Base-by-base conservation (phyloP, 2,888 invertebrate species). In the Dynastes tityus region DNA sequence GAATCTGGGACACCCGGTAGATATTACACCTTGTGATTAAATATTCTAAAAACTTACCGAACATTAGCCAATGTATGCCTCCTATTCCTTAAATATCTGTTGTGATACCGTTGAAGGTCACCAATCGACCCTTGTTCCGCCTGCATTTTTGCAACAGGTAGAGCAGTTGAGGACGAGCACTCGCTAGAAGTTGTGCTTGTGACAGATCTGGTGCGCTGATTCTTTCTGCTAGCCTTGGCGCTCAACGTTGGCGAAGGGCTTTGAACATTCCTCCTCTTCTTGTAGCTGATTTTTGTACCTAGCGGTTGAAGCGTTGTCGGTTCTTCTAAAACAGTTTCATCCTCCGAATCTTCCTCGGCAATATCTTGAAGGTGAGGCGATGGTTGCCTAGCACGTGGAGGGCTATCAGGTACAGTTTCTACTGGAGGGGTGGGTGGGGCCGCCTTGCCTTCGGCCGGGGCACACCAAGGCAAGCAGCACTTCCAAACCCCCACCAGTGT, bases 91-190 rank as follows among this genome's bases (percentile, higher is more conserved):
- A 96, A 92, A 89, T 96, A 95, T 85, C 95, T 90, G 84, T 94
- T 95, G 88, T 96, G 96, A 89, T 96, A 96, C 88, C 95, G 95
- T 88, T 96, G 95, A 85, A 97, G 92, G 89, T 96, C 96, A 77
- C 96, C 96, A 87, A 97, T 96, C 89, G 95, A 95, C 84, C 97
- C 96, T 88, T 96, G 96, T 89, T 97, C 96, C 84, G 96, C 97
- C 91, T 97, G 96, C 96, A 97, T 96, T 90, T 91, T 96, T 88
- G 91, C 90, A 85, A 55, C 85, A 83, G 79, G 86, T 86, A 76
- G 83, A 82, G 82, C 85, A 81, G 81, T 80, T 22, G 82, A 80
- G 16, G 89, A 88, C 82, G 89, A 88, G 85, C 88, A 89, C 84
- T 87, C 86, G 80, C 84, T 85, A 78, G 85, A 85, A 79, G 85